These are phyloP conservation scores for Sycophila sp. DNA, from an alignment of 1,140 invertebrate species.

Conservation along the genomic window DNA sequence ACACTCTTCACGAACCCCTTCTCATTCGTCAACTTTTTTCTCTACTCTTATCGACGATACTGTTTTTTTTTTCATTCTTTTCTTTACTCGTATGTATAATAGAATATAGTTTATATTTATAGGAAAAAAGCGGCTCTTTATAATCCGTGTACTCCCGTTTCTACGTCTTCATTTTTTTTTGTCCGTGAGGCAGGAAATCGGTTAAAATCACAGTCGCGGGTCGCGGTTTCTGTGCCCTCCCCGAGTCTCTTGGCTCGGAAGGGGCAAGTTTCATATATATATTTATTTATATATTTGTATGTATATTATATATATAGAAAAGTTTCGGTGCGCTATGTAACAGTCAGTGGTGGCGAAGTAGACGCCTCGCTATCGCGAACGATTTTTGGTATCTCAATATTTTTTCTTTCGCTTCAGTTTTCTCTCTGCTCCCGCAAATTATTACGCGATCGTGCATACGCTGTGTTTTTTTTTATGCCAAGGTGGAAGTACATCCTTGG, in stretches of 20 bases:
- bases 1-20: too few species aligned
- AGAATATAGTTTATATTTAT: background rate
- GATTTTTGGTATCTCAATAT: too few species aligned
- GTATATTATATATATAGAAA: conserved; percentile 1
- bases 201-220: conserved; percentile 38
- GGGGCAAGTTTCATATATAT: conserved; percentile 11
- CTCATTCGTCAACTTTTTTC: too few species aligned
- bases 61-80: too few species aligned
- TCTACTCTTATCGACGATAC: too few species aligned
- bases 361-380: too few species aligned
- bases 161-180: background rate
- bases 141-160: background rate
- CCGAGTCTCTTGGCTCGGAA: conserved; percentile 6
- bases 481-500: too few species aligned
- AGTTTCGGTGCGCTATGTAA: background rate
- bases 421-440: background rate
- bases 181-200: conserved; percentile 36
- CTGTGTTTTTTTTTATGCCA: too few species aligned
- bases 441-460: background rate
- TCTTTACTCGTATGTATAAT: too few species aligned
- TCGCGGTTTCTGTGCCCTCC: conserved; percentile 3
- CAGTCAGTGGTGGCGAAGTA: conserved; percentile 3
- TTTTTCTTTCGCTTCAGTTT: too few species aligned
- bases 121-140: conserved; percentile 27
- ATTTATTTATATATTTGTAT: background rate